Base-by-base conservation (phyloP, 37 sponge, comb jelly and placozoan genomes). In the Haliclona indistincta region DNA sequence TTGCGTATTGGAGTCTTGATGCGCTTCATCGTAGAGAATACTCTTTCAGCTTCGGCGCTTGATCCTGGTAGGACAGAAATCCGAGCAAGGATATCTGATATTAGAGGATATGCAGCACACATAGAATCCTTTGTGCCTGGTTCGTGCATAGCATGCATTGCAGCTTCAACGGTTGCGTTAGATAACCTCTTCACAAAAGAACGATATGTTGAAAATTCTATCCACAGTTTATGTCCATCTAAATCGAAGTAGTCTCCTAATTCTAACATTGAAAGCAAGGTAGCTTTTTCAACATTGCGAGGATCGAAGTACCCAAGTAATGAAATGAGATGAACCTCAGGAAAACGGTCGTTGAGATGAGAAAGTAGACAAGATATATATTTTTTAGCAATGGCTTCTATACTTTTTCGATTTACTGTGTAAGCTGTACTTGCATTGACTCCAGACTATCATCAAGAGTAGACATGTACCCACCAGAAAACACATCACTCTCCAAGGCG, bases 41-140 rank as follows among this genome's bases (percentile, higher is more conserved):
- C 34, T 56, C 81, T 55, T 56, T 81, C 73, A 15, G 32, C 63
- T 64, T 81, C 51, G 34, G 81, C 81, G 56, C 65, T 81, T 25
- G 60, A 58, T 11, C 60, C 60, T n/a, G 60, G 60, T 58, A 58
- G n/a, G n/a, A 58, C 25, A 20, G 25, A n/a, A n/a, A n/a, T n/a
- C 26, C 60, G 13, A 25, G 60, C 11, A 25, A 8, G 26, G n/a
- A 58, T 8, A n/a, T 58, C 25, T 25, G 60, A 58, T 58, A 58
- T 58, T 58, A 58, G 25, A 25, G 60, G 60, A n/a, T 58, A 58
- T 58, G 60, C 60, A 58, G 23, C 25, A 58, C 60, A 47, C 15
- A 15, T 47, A 47, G 51, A 25, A 20, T 58, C 60, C 60, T 58
- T 58, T n/a, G n/a, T 26, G 7, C n/a, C 60, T n/a, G 60, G 13